Conservation (phyloP, 2,113 vertebrate genomes). For the Pseudois nayaur region DNA sequence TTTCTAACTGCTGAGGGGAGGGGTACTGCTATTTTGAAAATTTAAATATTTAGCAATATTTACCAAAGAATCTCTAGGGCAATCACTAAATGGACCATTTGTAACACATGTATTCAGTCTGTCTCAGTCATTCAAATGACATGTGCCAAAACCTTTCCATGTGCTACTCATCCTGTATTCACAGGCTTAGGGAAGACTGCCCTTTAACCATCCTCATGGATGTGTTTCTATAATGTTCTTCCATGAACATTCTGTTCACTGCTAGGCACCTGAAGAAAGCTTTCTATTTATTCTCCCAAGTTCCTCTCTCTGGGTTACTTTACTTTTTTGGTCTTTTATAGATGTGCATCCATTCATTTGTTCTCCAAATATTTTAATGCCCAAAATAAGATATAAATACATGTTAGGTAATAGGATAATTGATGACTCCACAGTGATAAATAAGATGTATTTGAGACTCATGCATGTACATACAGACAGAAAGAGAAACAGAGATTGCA, state of each 20-base stretch:
- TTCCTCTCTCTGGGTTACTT: neutral
- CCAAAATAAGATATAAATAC: neutral
- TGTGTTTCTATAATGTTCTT: neutral
- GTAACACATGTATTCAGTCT: neutral
- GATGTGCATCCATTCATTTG: neutral
- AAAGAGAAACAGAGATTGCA: neutral
- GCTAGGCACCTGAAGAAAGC: neutral
- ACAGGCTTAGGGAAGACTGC: neutral
- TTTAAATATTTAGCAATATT: neutral
- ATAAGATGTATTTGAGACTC: neutral
- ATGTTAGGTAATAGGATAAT: neutral
- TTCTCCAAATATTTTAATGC: neutral
- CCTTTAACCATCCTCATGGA: neutral
- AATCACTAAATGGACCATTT: neutral
- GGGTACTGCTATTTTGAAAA: neutral
- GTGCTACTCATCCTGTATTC: rapidly evolving
- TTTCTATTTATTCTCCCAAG: neutral
- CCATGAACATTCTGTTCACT: neutral
- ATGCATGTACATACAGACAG: neutral
- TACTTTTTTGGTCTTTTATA: neutral
- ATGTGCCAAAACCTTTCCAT: neutral
- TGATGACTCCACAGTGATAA: neutral
- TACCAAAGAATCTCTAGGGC: neutral
- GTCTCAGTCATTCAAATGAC: neutral
- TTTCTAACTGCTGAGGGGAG: neutral